Conservation (phyloP, 1,140 invertebrate species). For the Varroa destructor region DNA sequence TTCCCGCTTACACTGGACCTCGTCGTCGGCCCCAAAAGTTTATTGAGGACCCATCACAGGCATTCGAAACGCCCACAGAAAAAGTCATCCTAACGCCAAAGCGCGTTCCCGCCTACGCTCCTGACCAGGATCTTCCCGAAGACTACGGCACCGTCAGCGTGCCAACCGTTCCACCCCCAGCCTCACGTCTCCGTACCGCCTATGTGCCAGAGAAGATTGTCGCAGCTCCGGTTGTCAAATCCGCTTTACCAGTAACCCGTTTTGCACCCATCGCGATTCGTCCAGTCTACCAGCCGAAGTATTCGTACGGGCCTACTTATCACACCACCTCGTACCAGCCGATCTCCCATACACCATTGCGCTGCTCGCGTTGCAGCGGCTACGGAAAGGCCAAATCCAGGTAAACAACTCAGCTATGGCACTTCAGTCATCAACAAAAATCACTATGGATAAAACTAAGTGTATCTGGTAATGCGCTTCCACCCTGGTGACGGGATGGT, state of each 20-base stretch:
- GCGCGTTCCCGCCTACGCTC: conserved; percentile 2
- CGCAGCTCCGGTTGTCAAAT: background rate
- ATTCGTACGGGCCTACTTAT: conserved; percentile 19
- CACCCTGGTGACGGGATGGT: no score
- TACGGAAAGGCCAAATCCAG: conserved; percentile 17
- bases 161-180: conserved; percentile 5
- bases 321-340: conserved; percentile 19
- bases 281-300: conserved; percentile 6
- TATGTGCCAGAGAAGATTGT: conserved; percentile 22
- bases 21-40: background rate
- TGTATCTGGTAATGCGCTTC: no score
- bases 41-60: conserved; percentile 14
- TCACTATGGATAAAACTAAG: no score
- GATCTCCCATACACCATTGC: background rate
- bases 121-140: conserved; percentile 24
- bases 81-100: conserved; percentile 19
- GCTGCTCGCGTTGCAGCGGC: conserved; percentile 4
- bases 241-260: background rate
- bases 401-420: background rate
- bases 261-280: conserved; percentile 22
- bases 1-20: conserved; percentile 12
- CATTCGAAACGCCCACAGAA: conserved; percentile 22
- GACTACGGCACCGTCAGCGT: background rate
- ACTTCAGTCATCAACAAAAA: no score
- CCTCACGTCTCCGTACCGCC: conserved; percentile 15